Base-by-base conservation (phyloP, 2,888 invertebrate genomes). In the Hirtodrosophila histrioides region DNA sequence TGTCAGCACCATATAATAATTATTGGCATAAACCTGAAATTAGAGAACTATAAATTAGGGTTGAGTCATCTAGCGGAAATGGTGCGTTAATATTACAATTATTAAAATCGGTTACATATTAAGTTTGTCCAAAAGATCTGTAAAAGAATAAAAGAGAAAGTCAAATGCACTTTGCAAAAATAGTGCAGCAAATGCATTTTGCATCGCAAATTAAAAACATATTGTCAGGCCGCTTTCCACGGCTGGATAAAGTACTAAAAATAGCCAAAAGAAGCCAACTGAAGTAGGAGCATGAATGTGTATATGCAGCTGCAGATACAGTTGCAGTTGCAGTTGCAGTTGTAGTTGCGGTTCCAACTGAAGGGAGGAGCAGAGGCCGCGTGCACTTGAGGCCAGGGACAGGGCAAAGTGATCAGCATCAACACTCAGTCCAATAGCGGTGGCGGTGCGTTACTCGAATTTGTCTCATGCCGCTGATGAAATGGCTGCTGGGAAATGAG, bases 131-230 rank as follows among this genome's bases (percentile, higher is more conserved):
- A n/a, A n/a, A n/a, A 44, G 31, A 31, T 8, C 2, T 5, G 27
- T 3, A 29, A 45, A 11, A 12, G 5, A 46, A 56, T 6, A 37
- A 27, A 27, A 37, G 29, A 46, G 10, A 41, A 41, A 62, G 11
- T 39, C 41, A 50, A 17, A 37, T 67, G 46, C 53, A 66, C 27
- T 48, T 65, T 50, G 67, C 72, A 55, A 55, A 69, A 69, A 64
- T 69, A 72, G 72, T 63, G 35, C 37, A 9, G 55, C 67, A 60
- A 70, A 78, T 76, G 75, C 77, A 74, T 84, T 85, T 82, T 74
- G 79, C 76, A 76, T 61, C 75, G 75, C 80, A 91, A 91, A 91
- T 90, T 91, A 90, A 91, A 90, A 91, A 90, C 91, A 91, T 88
- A 90, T 91, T 91, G 90, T 90, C 90, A 89, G 80, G 75, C 73